Percentiles rank a stretch among this genome's conserved stretches.
These are phyloP conservation scores for Mamestra brassicae DNA, from an alignment of 2,888 invertebrate genomes.

Conservation along the genomic window DNA sequence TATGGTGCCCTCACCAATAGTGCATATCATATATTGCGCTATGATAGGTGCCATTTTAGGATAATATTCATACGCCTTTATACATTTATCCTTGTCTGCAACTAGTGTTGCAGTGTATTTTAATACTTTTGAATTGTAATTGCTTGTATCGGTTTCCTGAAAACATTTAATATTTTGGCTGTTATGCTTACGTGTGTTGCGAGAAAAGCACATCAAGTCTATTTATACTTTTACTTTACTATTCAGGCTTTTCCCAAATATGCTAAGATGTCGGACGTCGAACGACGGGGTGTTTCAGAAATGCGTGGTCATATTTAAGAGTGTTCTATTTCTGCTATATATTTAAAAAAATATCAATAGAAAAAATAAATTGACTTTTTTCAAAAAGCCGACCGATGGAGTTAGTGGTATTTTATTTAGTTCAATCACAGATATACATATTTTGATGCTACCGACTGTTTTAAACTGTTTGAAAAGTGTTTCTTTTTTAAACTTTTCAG, in stretches of 20 bases:
- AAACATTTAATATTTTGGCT: constrained; percentile 5
- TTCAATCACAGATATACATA: no score
- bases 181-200: neutral
- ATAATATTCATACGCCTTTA: constrained; percentile 14
- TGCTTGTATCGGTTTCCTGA: neutral
- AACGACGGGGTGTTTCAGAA: neutral
- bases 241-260: neutral
- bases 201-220: neutral
- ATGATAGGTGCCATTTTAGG: constrained; percentile 25
- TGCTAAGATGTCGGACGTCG: neutral
- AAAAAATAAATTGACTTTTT: no score
- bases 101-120: constrained; percentile 13
- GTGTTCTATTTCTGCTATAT: no score
- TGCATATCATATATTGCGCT: constrained; percentile 39
- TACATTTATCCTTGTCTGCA: neutral
- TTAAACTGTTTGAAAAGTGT: no score
- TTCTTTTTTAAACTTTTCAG: no score
- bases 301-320: no score
- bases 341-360: no score
- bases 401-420: no score
- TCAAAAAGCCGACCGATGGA: no score
- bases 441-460: no score
- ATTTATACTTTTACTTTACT: neutral
- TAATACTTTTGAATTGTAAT: constrained; percentile 11
- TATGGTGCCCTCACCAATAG: constrained; percentile 14